phyloP scores from a whole-genome alignment of 53 echinoderm and acorn worm genomes.

The Actinopyga echinites region DNA sequence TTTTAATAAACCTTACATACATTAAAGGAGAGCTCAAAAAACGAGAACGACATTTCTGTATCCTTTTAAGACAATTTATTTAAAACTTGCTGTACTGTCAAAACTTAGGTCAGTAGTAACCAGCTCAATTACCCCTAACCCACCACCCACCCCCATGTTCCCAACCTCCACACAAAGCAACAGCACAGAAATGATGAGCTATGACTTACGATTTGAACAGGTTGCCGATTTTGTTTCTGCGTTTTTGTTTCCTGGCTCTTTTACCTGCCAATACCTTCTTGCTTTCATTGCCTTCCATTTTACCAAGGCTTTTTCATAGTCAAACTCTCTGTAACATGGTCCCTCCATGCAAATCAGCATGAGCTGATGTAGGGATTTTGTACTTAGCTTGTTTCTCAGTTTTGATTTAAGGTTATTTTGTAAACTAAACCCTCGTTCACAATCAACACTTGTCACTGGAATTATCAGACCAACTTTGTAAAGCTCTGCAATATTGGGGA shows the following conservation, averaged over 20 bases:
- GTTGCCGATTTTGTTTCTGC: no score
- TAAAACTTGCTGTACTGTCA: no score
- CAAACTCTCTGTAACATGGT: not conserved
- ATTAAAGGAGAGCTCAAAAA: no score
- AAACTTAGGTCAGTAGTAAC: no score
- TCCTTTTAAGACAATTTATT: no score
- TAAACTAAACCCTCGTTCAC: not conserved
- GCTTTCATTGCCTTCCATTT: not conserved
- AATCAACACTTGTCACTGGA: conserved; percentile 2
- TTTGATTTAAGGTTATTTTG: not conserved
- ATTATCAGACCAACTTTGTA: not conserved
- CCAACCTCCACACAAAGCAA: no score
- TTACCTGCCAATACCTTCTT: not conserved
- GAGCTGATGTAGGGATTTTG: not conserved
- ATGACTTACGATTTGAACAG: no score
- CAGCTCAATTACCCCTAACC: no score
- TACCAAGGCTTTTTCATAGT: not conserved
- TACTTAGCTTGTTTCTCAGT: not conserved
- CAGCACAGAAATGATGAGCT: no score
- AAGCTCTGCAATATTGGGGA: not conserved
- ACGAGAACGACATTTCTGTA: no score
- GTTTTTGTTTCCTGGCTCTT: not conserved
- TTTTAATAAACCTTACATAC: no score
- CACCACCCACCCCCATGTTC: no score
- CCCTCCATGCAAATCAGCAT: not conserved